These are phyloP conservation scores for Crotophaga sulcirostris DNA, from an alignment of 2,113 vertebrate genomes.

Conservation along the genomic window DNA sequence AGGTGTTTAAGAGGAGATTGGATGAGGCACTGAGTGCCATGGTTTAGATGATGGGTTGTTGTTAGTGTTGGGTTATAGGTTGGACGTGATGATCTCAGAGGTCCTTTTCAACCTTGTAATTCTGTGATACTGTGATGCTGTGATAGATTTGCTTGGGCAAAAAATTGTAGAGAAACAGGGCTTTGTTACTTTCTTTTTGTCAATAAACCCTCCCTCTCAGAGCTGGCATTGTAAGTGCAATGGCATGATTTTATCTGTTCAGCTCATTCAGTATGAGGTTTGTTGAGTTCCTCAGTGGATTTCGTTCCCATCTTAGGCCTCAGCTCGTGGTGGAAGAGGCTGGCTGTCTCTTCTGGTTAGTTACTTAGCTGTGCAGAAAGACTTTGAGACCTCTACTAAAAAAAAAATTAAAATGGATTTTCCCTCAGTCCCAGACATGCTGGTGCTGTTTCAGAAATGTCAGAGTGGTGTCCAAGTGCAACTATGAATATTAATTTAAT, in stretches of 20 bases:
- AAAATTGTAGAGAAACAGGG: background rate
- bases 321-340: background rate
- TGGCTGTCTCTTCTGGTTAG: background rate
- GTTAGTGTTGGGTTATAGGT: no score
- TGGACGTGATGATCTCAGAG: no score
- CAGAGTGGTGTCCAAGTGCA: background rate
- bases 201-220: background rate
- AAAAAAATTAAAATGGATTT: background rate
- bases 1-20: no score
- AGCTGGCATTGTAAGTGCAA: background rate
- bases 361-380: background rate
- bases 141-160: background rate
- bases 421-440: background rate
- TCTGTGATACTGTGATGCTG: no score
- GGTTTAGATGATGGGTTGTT: no score
- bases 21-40: no score
- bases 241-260: background rate
- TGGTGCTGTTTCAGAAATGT: background rate
- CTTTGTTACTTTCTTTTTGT: background rate
- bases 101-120: no score
- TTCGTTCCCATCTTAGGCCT: background rate
- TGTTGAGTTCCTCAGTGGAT: background rate
- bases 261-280: background rate
- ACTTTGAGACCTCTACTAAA: background rate
- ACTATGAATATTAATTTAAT: conserved; percentile 13